A percentile compares a stretch with the other conserved stretches of the same genome.
phyloP scores from a whole-genome alignment of 2,113 vertebrate species.

The Oryzias woworae region DNA sequence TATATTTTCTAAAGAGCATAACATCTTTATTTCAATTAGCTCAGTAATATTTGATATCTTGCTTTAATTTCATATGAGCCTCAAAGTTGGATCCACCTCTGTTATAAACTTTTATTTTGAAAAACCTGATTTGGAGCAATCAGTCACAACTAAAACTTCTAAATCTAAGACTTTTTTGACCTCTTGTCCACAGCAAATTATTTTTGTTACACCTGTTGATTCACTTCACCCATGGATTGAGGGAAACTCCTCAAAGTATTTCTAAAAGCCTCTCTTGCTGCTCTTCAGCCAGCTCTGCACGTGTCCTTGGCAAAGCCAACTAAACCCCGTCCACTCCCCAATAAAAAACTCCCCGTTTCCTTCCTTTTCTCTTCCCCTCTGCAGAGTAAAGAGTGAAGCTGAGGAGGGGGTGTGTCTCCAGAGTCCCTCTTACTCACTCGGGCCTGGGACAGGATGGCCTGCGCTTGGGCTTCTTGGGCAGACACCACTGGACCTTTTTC shows the following conservation, averaged over 20 bases:
- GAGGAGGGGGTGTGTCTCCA: slow-evolving; percentile 6
- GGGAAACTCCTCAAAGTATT: slow-evolving; percentile 55
- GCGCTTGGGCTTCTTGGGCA: slow-evolving; percentile 95
- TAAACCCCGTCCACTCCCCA: slow-evolving; percentile 25
- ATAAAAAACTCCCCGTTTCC: slow-evolving; percentile 30
- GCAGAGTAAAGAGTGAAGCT: slow-evolving; percentile 21
- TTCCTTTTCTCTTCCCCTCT: slow-evolving; percentile 25
- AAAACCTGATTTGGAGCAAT: too few species aligned
- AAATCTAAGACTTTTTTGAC: too few species aligned
- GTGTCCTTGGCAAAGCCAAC: slow-evolving; percentile 51
- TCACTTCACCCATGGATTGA: slow-evolving; percentile 42
- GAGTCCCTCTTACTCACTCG: slow-evolving; percentile 81
- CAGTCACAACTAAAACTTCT: too few species aligned
- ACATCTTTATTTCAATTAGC: too few species aligned
- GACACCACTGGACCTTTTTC: slow-evolving; percentile 94
- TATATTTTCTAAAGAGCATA: too few species aligned
- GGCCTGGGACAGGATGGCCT: slow-evolving; percentile 97
- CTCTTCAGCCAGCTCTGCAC: slow-evolving; percentile 42
- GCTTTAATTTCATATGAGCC: too few species aligned
- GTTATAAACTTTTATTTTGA: too few species aligned
- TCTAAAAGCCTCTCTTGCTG: slow-evolving; percentile 62
- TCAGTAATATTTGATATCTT: too few species aligned
- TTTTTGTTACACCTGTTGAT: slow-evolving; percentile 68
- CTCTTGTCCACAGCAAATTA: slow-evolving; percentile 1
- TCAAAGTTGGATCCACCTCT: too few species aligned